These are phyloP conservation scores for Scaptomyza cyrtandrae DNA, from an alignment of 2,888 invertebrate species.

Conservation along the genomic window DNA sequence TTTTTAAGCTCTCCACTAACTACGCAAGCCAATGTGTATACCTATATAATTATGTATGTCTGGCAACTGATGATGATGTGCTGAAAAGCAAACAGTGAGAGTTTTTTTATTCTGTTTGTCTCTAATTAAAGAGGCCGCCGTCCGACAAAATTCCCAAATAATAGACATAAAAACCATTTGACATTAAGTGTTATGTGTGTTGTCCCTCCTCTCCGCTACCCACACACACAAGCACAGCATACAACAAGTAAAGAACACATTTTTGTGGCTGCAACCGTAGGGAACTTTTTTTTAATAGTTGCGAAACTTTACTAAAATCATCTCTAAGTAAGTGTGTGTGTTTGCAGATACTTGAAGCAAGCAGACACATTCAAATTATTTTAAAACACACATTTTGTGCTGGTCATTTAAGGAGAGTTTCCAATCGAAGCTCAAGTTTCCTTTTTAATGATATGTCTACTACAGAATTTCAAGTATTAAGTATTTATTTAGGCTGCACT, in stretches of 20 bases:
- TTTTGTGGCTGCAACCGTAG: slow-evolving; percentile 44
- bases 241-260: slow-evolving; percentile 54
- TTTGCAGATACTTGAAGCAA: slow-evolving; percentile 11
- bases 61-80: slow-evolving; percentile 27
- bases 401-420: slow-evolving; percentile 5
- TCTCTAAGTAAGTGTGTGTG: slow-evolving; percentile 4
- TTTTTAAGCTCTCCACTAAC: slow-evolving; percentile 9
- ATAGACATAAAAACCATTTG: slow-evolving; percentile 42
- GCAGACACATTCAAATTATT: slow-evolving; percentile 9
- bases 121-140: slow-evolving; percentile 56
- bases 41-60: slow-evolving; percentile 37
- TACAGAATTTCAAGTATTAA: not conserved
- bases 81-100: slow-evolving; percentile 27
- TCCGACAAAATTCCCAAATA: slow-evolving; percentile 48
- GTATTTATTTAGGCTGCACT: not conserved
- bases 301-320: slow-evolving; percentile 7
- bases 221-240: slow-evolving; percentile 13
- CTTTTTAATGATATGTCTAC: not conserved
- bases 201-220: not conserved
- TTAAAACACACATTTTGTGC: slow-evolving; percentile 5
- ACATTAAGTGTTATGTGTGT: slow-evolving; percentile 59
- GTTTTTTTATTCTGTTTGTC: not conserved
- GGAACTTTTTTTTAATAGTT: slow-evolving; percentile 14
- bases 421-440: slow-evolving; percentile 10
- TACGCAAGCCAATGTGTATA: slow-evolving; percentile 31